These are phyloP conservation scores for Arvicanthis niloticus DNA, from an alignment of 2,113 vertebrate species.

Conservation along the genomic window DNA sequence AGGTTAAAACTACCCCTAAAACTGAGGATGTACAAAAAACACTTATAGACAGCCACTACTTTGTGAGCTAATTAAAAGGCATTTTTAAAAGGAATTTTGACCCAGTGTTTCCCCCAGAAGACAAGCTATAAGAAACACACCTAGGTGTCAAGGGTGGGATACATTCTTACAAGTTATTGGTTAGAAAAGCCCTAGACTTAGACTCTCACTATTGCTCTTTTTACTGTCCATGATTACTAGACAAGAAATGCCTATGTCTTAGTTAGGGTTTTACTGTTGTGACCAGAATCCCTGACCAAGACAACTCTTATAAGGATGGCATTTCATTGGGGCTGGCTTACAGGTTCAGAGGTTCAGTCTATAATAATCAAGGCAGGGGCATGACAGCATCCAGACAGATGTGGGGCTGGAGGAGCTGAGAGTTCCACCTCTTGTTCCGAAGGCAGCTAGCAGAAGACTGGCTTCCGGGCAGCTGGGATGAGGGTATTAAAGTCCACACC, in stretches of 20 bases:
- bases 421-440: no score
- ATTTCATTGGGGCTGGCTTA: no score
- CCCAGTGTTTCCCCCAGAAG: background rate
- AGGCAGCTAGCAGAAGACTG: no score
- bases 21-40: background rate
- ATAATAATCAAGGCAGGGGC: no score
- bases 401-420: no score
- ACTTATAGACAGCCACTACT: background rate
- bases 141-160: background rate
- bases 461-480: no score
- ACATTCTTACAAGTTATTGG: background rate
- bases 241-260: background rate
- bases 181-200: background rate
- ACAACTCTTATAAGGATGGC: no score
- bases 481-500: no score
- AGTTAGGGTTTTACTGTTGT: no score
- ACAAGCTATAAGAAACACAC: background rate
- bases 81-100: background rate
- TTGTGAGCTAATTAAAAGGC: background rate
- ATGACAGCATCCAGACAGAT: no score
- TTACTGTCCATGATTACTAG: background rate
- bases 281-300: no score
- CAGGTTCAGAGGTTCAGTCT: no score
- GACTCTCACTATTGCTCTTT: background rate
- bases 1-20: background rate